phyloP scores from a whole-genome alignment of 2,888 invertebrate species.

The Caenorhabditis sp. region DNA sequence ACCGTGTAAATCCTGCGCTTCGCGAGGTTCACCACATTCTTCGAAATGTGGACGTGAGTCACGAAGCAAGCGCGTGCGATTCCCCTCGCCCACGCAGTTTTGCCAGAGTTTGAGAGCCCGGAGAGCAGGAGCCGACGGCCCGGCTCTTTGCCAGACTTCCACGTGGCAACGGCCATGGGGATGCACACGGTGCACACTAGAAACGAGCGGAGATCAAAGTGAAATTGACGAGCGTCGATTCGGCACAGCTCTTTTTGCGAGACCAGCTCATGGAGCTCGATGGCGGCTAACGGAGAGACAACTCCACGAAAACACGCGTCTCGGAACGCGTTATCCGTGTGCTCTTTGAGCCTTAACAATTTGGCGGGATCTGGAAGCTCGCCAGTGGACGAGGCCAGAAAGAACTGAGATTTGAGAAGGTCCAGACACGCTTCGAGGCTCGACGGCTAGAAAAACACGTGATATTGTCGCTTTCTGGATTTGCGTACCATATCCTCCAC shows the following conservation, averaged over 20 bases:
- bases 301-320: constrained; percentile 56
- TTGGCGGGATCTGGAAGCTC: background rate
- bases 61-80: constrained; percentile 56
- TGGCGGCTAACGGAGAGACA: constrained; percentile 31
- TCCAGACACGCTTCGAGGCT: constrained; percentile 25
- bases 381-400: constrained; percentile 1
- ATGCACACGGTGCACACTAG: constrained; percentile 38
- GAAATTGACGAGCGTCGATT: constrained; percentile 28
- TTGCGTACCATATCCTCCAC: constrained; percentile 29
- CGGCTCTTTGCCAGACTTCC: background rate
- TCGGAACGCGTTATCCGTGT: constrained; percentile 25
- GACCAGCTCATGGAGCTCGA: constrained; percentile 28
- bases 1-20: constrained; percentile 45
- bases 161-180: constrained; percentile 45
- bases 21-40: constrained; percentile 38
- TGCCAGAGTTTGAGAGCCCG: constrained; percentile 58
- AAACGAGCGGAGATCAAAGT: constrained; percentile 48
- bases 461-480: background rate
- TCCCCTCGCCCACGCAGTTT: constrained; percentile 64
- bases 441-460: constrained; percentile 13
- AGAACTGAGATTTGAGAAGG: constrained; percentile 32
- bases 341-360: no score
- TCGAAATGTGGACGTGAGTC: constrained; percentile 53
- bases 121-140: constrained; percentile 56
- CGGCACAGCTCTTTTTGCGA: constrained; percentile 33